Evolutionary conservation across 2,888 invertebrate species (phyloP), one percentile per base, ranked within the genome.

Genomic region (Blastobasis lacticolella): DNA sequence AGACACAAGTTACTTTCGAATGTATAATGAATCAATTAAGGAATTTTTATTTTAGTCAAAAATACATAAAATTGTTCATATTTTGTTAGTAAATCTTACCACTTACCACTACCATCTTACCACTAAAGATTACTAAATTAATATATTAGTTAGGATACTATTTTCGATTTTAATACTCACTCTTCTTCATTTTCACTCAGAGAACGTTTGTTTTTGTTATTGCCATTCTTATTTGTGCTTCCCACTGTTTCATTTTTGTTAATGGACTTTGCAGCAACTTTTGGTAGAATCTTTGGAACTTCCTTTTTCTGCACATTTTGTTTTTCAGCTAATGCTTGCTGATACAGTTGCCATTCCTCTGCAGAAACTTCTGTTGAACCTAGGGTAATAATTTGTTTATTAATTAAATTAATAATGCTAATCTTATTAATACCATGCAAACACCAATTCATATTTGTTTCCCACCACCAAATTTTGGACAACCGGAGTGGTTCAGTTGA

Each of bases 311-410:
- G 69, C 0, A 64, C 50, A 5, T 64, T 75, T 58, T 85, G 81
- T 58, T 88, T 85, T 55, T 87, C 85, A 0, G 75, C 75, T 9
- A 88, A 57, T 0, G 83, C 85, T 58, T 85, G 85, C 56, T 88
- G 88, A 59, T 88, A 88, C 23, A 87, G 49, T 53, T 86, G 83
- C 88, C 88, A 88, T 62, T 87, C 87, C 46, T 80, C 84, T 0
- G 85, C 85, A 0, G 87, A 78, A 6, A 88, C 87, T 67, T 87
- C 86, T 50, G 81, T 57, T 36, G 81, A 68, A 3, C 84, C 87
- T 87, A 54, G 2, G 61, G 56, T 37, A 6, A 42, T 38, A 23
- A 23, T 23, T 23, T 23, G 23, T 36, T 37, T 45, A 40, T 7
- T 38, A 23, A 10, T 42, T 37, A 49, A 9, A 45, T 9, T 42